A percentile compares a stretch with the other conserved stretches of the same genome.
Conservation (phyloP, 2,113 vertebrate species). For the Propithecus coquereli region DNA sequence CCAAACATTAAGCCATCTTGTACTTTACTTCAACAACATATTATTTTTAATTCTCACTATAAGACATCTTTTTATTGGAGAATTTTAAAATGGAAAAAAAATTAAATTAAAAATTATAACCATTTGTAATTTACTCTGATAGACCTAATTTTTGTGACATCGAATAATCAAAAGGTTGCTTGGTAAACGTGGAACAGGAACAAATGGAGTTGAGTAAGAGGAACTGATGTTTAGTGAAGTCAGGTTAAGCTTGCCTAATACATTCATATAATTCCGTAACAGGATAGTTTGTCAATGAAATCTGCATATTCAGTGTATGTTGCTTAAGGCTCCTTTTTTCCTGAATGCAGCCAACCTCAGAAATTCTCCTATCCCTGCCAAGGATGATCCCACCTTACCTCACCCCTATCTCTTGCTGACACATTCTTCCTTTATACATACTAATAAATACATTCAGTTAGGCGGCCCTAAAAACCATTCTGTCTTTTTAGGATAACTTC, state of each 20-base stretch:
- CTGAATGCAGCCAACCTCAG: neutral
- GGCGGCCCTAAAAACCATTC: neutral
- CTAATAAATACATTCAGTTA: neutral
- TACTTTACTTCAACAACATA: conserved; percentile 41
- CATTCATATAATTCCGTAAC: neutral
- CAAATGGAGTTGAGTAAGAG: neutral
- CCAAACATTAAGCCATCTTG: conserved; percentile 30
- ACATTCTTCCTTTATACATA: neutral
- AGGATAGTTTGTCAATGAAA: neutral
- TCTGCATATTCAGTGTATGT: neutral
- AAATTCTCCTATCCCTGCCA: conserved; percentile 2
- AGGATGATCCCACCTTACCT: neutral
- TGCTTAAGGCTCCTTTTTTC: neutral
- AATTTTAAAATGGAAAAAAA: conserved; percentile 13
- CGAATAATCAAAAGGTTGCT: neutral
- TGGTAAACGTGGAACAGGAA: conserved; percentile 1
- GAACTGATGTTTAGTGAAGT: neutral
- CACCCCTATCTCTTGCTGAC: neutral
- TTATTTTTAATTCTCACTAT: neutral
- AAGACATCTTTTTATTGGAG: neutral
- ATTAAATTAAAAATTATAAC: conserved; percentile 12
- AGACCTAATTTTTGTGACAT: neutral
- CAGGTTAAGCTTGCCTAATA: neutral
- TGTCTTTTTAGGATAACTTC: conserved; percentile 6
- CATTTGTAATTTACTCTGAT: neutral